Conservation (phyloP, 2,113 vertebrate genomes). For the Neotoma lepida region DNA sequence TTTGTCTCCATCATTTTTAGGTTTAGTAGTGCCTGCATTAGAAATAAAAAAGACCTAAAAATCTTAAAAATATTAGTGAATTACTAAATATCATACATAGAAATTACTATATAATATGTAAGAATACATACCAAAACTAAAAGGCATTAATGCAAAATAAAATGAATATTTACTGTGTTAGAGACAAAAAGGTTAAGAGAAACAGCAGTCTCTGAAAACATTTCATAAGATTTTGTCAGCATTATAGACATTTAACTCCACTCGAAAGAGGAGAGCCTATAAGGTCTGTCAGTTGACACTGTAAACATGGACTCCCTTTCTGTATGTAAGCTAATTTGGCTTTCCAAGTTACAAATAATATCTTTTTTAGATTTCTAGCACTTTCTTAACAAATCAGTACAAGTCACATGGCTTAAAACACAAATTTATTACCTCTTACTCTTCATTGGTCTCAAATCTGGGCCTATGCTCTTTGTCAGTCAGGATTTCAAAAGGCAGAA, state of each 20-base stretch:
- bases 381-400: background rate
- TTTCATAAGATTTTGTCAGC: background rate
- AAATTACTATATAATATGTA: background rate
- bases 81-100: background rate
- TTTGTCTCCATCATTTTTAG: background rate
- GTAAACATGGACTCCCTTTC: background rate
- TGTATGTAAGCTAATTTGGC: background rate
- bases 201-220: background rate
- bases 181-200: conserved; percentile 60
- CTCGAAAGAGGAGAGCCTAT: background rate
- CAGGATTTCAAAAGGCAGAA: background rate
- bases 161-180: conserved; percentile 63
- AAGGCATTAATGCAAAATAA: conserved; percentile 62
- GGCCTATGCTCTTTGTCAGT: background rate
- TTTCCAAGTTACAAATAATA: background rate
- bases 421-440: background rate
- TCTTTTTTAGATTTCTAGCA: background rate
- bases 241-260: background rate
- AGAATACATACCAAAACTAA: background rate
- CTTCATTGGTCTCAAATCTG: background rate
- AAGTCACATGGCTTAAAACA: background rate
- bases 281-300: background rate
- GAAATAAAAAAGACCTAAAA: background rate
- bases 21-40: background rate
- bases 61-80: background rate